A percentile compares a stretch with the other conserved stretches of the same genome.
Conservation (phyloP, 2,797 vertebrate genomes). For the Epinephelus coioides region DNA sequence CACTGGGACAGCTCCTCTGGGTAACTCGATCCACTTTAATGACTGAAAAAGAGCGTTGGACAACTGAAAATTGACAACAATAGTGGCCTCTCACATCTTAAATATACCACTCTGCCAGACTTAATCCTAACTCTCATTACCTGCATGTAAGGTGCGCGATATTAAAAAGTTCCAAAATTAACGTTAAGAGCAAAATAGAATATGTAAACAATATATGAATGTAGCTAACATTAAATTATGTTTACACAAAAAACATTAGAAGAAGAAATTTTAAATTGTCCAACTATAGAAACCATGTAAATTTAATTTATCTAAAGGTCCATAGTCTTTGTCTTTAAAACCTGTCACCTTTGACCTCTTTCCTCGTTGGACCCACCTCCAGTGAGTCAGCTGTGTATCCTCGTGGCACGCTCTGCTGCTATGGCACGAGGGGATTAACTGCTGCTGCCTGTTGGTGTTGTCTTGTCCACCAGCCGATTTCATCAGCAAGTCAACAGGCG, state of each 20-base stretch:
- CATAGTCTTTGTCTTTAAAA: constrained; percentile 30
- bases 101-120: no score
- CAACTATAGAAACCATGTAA: neutral
- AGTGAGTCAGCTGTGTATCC: constrained; percentile 41
- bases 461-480: constrained; percentile 43
- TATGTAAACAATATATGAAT: no score
- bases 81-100: no score
- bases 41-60: no score
- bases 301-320: neutral
- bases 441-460: constrained; percentile 38
- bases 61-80: no score
- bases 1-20: no score
- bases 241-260: neutral
- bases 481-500: constrained; percentile 47
- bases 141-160: no score
- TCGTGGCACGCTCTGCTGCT: constrained; percentile 33
- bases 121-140: no score
- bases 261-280: neutral
- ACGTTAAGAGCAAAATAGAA: no score
- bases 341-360: constrained; percentile 42
- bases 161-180: no score
- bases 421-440: constrained; percentile 64
- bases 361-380: constrained; percentile 26
- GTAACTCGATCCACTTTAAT: no score
- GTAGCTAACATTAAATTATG: no score